Conservation (phyloP, 2,888 invertebrate genomes). For the Amblyjoppa fuscipennis region DNA sequence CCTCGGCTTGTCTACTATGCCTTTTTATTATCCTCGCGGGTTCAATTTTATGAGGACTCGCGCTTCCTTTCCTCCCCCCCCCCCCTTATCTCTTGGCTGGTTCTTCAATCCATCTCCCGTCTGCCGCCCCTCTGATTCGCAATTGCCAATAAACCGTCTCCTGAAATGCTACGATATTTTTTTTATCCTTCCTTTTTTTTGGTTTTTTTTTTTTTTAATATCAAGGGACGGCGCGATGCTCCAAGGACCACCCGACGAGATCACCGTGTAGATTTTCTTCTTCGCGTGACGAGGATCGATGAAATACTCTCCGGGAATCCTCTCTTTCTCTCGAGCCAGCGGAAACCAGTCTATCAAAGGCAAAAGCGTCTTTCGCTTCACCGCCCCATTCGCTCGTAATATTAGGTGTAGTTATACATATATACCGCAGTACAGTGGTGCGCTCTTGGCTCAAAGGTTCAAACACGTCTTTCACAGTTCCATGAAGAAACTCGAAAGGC, state of each 20-base stretch:
- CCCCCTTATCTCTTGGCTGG: conserved; percentile 24
- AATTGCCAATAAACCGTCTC: conserved; percentile 63
- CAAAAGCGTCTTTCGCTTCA: conserved; percentile 41
- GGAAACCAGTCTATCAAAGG: conserved; percentile 67
- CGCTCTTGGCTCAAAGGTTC: conserved; percentile 57
- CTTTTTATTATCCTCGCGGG: conserved; percentile 77
- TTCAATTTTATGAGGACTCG: conserved; percentile 76
- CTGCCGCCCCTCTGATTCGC: conserved; percentile 47
- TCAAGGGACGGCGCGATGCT: conserved; percentile 36
- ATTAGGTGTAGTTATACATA: conserved; percentile 42
- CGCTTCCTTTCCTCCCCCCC: conserved; percentile 60
- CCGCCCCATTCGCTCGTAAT: conserved; percentile 37
- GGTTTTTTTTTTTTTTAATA: conserved; percentile 50
- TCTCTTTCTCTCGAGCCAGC: conserved; percentile 55
- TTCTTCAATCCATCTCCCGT: conserved; percentile 28
- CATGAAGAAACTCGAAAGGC: conserved; percentile 41
- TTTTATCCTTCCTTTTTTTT: conserved; percentile 11
- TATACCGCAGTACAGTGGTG: conserved; percentile 7
- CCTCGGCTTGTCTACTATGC: conserved; percentile 72
- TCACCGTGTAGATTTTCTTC: conserved; percentile 53
- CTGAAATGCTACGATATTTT: conserved; percentile 50
- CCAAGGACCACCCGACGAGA: conserved; percentile 29
- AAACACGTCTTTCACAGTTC: conserved; percentile 56
- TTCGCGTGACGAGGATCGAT: conserved; percentile 64
- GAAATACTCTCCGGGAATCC: conserved; percentile 51